These are phyloP conservation scores for Tinamus major DNA, from an alignment of 2,797 vertebrate species.

Conservation along the genomic window DNA sequence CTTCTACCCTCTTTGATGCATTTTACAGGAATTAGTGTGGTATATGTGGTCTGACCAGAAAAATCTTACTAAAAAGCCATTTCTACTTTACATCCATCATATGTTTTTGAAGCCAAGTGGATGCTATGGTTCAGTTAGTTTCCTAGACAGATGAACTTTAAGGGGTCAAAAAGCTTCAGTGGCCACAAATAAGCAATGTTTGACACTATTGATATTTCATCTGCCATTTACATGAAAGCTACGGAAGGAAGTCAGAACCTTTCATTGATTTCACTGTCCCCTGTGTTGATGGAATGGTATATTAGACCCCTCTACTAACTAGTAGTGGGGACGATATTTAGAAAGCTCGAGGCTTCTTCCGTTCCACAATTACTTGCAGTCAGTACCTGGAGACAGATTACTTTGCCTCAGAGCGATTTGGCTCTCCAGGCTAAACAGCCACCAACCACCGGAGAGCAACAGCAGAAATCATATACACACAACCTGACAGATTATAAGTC, in stretches of 20 bases:
- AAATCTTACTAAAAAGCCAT: background rate
- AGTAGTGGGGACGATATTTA: background rate
- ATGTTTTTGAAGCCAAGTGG: background rate
- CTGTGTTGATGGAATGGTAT: background rate
- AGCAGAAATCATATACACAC: constrained; percentile 24
- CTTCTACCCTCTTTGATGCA: background rate
- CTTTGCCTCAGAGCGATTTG: constrained; percentile 46
- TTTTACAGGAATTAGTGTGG: background rate
- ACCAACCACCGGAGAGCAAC: background rate
- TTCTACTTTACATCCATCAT: background rate
- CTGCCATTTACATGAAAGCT: background rate
- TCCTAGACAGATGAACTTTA: background rate
- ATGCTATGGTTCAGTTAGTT: background rate
- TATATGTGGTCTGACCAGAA: background rate
- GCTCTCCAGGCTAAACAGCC: constrained; percentile 32
- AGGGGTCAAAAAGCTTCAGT: background rate
- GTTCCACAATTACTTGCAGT: constrained; percentile 51
- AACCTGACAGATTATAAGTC: background rate
- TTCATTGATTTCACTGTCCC: background rate
- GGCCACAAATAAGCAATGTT: background rate
- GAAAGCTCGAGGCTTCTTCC: background rate
- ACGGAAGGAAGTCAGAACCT: background rate
- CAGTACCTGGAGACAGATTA: background rate
- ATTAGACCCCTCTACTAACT: background rate
- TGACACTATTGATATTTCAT: background rate